phyloP scores from a whole-genome alignment of 2,797 vertebrate species.

The Oreonectes daqikongensis region DNA sequence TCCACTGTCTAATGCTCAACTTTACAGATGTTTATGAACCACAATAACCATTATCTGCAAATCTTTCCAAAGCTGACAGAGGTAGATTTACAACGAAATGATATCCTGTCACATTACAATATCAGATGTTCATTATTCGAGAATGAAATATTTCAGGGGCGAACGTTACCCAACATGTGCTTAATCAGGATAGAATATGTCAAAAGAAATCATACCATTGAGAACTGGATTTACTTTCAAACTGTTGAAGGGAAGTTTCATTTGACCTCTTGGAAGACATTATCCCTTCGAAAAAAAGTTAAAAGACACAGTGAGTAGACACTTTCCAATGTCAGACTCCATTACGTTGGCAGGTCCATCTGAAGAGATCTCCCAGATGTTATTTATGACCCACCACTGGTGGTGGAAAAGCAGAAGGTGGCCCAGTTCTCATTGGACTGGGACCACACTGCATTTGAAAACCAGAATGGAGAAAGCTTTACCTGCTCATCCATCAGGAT shows the following conservation, averaged over 20 bases:
- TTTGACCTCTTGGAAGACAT: constrained; percentile 20
- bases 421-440: constrained; percentile 31
- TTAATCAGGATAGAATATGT: constrained; percentile 19
- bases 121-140: constrained; percentile 27
- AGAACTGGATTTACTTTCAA: constrained; percentile 7
- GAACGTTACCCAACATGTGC: background rate
- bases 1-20: constrained; percentile 18
- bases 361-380: constrained; percentile 65
- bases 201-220: constrained; percentile 12
- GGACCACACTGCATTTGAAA: constrained; percentile 56
- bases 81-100: constrained; percentile 22
- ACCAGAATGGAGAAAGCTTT: constrained; percentile 61
- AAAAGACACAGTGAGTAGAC: constrained; percentile 4
- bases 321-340: constrained; percentile 31
- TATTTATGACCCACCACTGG: constrained; percentile 66
- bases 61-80: constrained; percentile 31
- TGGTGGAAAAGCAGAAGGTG: constrained; percentile 48
- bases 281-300: constrained; percentile 8
- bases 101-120: constrained; percentile 33
- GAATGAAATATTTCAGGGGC: constrained; percentile 16
- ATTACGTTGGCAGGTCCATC: constrained; percentile 56
- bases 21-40: constrained; percentile 39
- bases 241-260: constrained; percentile 15
- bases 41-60: constrained; percentile 38
- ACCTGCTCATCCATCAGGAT: constrained; percentile 69